A percentile compares a stretch with the other conserved stretches of the same genome.
phyloP scores from a whole-genome alignment of 1,140 invertebrate species.

The Adoxophyes honmai region DNA sequence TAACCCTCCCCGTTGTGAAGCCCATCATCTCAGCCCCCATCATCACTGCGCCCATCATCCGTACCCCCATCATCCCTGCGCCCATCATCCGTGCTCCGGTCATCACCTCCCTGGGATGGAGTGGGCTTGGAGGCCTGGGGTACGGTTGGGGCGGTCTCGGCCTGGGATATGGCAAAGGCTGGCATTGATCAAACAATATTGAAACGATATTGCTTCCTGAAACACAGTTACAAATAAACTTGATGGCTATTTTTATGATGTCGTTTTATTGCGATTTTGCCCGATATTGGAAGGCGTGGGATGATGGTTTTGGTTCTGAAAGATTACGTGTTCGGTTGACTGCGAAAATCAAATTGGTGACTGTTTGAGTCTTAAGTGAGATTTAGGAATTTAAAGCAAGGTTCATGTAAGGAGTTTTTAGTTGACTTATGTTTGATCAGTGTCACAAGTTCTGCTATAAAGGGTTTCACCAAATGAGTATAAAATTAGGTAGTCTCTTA shows the following conservation, averaged over 20 bases:
- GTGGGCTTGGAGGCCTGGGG: slow-evolving; percentile 20
- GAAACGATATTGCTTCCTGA: slow-evolving; percentile 7
- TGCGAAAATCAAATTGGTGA: too few species aligned
- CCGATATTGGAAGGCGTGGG: background rate
- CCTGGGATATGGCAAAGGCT: background rate
- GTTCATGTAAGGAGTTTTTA: too few species aligned
- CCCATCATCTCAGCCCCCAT: slow-evolving; percentile 26
- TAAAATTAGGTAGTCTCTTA: too few species aligned
- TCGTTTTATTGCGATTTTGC: background rate
- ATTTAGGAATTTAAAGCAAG: too few species aligned
- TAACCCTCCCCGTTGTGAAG: slow-evolving; percentile 27
- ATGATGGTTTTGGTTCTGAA: background rate
- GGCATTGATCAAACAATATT: slow-evolving; percentile 3
- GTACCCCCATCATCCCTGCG: slow-evolving; percentile 21
- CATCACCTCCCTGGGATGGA: slow-evolving; percentile 9
- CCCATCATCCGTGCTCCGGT: slow-evolving; percentile 5
- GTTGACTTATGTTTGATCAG: too few species aligned
- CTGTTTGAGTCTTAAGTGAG: too few species aligned
- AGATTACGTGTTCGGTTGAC: background rate
- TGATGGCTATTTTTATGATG: background rate
- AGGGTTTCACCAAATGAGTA: too few species aligned
- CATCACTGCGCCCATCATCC: slow-evolving; percentile 35
- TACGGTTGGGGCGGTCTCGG: background rate
- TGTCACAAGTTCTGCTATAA: too few species aligned
- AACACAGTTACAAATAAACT: background rate